A percentile compares a stretch with the other conserved stretches of the same genome.
phyloP scores from a whole-genome alignment of 1,140 invertebrate genomes.

The Glomeris maerens region DNA sequence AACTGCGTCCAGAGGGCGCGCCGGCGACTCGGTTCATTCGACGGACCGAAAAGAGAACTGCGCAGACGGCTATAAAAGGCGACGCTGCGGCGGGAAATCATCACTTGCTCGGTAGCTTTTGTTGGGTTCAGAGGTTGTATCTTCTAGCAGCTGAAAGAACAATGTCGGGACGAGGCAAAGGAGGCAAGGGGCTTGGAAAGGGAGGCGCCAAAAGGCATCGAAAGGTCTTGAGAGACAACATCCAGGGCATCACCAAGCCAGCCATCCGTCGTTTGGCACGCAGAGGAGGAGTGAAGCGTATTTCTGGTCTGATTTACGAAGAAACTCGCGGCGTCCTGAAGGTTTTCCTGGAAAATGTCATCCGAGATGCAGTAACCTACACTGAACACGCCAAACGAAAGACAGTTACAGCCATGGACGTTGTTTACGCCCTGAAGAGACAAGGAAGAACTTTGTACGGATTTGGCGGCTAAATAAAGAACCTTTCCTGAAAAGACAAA shows the following conservation, averaged over 20 bases:
- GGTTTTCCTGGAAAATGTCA: constrained; percentile 66
- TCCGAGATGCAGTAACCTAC: constrained; percentile 68
- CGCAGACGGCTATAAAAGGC: too few relatives aligned
- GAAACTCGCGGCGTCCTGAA: constrained; percentile 53
- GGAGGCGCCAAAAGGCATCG: constrained; percentile 32
- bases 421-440: constrained; percentile 69
- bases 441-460: constrained; percentile 54
- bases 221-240: constrained; percentile 50
- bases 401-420: constrained; percentile 72
- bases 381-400: constrained; percentile 68
- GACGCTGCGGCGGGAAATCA: too few relatives aligned
- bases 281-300: constrained; percentile 58
- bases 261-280: constrained; percentile 50
- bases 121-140: too few relatives aligned
- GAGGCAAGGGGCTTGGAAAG: constrained; percentile 33
- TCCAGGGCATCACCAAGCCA: constrained; percentile 57
- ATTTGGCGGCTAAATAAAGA: constrained; percentile 38
- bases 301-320: constrained; percentile 57
- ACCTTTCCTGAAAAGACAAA: background rate
- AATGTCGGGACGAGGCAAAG: constrained; percentile 32
- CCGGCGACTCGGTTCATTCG: too few relatives aligned
- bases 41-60: too few relatives aligned
- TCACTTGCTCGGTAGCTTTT: too few relatives aligned
- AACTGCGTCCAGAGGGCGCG: too few relatives aligned
- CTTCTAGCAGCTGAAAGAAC: too few relatives aligned